Percentiles rank a stretch among this genome's conserved stretches.
These are phyloP conservation scores for Auanema freiburgensis DNA, from an alignment of 2,888 invertebrate species.

Conservation along the genomic window DNA sequence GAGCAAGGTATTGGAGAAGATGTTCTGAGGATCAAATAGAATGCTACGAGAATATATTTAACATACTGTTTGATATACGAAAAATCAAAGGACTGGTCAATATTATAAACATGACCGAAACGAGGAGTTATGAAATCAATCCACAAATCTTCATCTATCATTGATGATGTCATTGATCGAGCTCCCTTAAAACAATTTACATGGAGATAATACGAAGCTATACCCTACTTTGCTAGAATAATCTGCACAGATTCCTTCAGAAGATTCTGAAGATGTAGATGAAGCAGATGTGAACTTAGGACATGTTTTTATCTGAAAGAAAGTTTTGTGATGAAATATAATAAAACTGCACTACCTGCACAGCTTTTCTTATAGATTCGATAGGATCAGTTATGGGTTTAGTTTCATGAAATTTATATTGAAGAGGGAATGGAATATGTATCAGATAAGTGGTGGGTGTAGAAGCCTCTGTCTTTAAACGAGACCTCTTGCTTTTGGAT, in stretches of 20 bases:
- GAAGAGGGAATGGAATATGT: conserved; percentile 9
- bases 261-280: conserved; percentile 23
- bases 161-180: conserved; percentile 1
- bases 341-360: not conserved
- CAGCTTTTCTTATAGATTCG: conserved; percentile 7
- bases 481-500: conserved; percentile 39
- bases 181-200: not conserved
- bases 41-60: not conserved
- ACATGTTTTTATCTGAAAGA: not conserved
- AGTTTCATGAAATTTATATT: conserved; percentile 4
- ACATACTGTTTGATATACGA: not conserved
- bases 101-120: conserved; percentile 11
- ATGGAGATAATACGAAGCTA: not conserved
- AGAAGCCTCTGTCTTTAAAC: conserved; percentile 23
- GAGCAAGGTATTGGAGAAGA: not conserved
- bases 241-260: conserved; percentile 31
- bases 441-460: conserved; percentile 9
- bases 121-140: conserved; percentile 9
- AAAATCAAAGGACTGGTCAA: conserved; percentile 17
- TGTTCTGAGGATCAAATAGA: not conserved
- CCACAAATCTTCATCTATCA: conserved; percentile 13
- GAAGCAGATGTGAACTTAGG: conserved; percentile 17
- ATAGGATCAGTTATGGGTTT: conserved; percentile 13
- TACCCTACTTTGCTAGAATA: conserved; percentile 18
- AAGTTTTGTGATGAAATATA: too few relatives aligned